A percentile compares a stretch with the other conserved stretches of the same genome.
These are phyloP conservation scores for Parasteatoda tepidariorum DNA, from an alignment of 1,140 invertebrate genomes.

Conservation along the genomic window DNA sequence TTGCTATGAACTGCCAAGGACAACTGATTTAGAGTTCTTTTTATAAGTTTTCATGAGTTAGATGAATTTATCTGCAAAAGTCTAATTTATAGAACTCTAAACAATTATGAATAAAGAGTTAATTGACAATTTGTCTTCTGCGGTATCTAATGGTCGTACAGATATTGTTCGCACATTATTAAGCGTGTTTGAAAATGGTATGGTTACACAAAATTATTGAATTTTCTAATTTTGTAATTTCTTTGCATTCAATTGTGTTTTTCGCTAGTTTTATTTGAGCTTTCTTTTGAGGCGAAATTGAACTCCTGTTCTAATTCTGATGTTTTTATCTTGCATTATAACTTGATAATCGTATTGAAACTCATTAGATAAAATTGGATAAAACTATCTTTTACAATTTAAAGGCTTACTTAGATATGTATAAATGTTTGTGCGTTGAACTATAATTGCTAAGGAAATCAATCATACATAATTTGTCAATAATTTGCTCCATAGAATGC, in stretches of 20 bases:
- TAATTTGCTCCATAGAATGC: no score
- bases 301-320: background rate
- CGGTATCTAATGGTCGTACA: slow-evolving; percentile 70
- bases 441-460: no score
- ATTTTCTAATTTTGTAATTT: slow-evolving; percentile 4
- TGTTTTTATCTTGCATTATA: background rate
- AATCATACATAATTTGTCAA: no score
- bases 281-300: no score
- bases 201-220: slow-evolving; percentile 61
- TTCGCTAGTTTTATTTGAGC: background rate
- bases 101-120: slow-evolving; percentile 37
- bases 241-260: background rate
- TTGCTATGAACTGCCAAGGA: background rate
- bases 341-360: no score
- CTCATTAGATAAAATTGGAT: no score
- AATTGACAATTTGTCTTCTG: slow-evolving; percentile 29
- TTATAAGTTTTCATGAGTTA: background rate
- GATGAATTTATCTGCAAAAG: background rate
- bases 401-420: no score
- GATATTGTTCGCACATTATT: slow-evolving; percentile 75
- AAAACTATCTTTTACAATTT: no score
- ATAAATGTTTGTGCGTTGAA: no score
- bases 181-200: slow-evolving; percentile 72
- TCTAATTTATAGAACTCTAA: background rate
- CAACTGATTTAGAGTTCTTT: background rate